Evolutionary conservation across 2,113 vertebrate species (phyloP), one percentile per base, ranked within the genome.

Genomic region (Ceuthmochares aereus): DNA sequence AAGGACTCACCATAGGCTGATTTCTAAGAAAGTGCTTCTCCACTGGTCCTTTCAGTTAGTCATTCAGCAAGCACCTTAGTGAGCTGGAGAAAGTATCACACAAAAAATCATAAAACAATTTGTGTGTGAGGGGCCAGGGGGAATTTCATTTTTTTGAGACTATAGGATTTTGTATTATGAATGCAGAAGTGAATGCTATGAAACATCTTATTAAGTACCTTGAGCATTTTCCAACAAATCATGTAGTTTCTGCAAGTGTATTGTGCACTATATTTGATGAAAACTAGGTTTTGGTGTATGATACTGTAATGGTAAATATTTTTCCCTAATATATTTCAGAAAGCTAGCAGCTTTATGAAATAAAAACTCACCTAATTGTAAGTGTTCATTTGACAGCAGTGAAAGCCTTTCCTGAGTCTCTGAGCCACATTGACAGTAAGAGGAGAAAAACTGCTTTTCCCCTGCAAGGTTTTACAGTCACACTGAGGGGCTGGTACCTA

Each of bases 311-410:
- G 55, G 63, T 12, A 90, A 63, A 22, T 51, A 34, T 40, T 80
- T 83, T 75, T 51, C 10, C 59, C 26, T 69, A 37, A 66, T 51
- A 74, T 0, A 0, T 79, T 82, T 85, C 62, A 75, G 58, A 93
- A 76, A 91, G 70, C 51, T 51, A 76, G 55, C 40, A 91, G 91
- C 80, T 92, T 59, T 83, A 84, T 83, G 80, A 89, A 93, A 91
- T 87, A 68, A 84, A 87, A 93, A 18, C 36, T 36, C 0, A 2
- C 42, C 73, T 95, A 91, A 95, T 51, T 92, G 90, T 84, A 76
- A 92, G 43, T 23, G 23, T 75, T 95, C 43, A 3, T 51, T 2
- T 49, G 84, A 55, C 23, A 89, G 60, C 77, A 84, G 22, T 3
- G 74, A 88, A 79, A 84, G 56, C 29, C 43, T 37, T 89, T 84